Evolutionary conservation across 2,888 invertebrate species (phyloP).

Genomic region (Andrena haemorrhoa): DNA sequence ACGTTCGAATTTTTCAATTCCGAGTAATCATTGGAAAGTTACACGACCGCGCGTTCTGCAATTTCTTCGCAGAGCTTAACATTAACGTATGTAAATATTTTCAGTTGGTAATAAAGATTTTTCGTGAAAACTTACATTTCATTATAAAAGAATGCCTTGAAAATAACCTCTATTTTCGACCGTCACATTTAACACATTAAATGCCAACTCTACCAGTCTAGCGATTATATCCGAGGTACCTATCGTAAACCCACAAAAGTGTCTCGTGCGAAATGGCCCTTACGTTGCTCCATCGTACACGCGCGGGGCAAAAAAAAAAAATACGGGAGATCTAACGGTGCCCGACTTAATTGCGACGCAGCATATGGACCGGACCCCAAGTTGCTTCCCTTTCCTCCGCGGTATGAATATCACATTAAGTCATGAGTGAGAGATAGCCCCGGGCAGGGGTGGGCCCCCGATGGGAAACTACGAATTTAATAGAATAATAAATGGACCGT

Average conservation of each 20-base stretch:
- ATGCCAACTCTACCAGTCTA: too few species aligned
- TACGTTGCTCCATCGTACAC: not conserved
- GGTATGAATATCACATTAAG: conserved; percentile 75
- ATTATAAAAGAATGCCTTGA: too few species aligned
- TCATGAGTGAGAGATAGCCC: conserved; percentile 71
- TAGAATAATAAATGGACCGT: conserved; percentile 80
- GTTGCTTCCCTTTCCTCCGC: conserved; percentile 59
- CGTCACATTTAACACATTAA: too few species aligned
- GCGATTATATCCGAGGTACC: too few species aligned
- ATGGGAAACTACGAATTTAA: conserved; percentile 78
- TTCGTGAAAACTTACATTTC: too few species aligned
- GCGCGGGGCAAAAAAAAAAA: conserved; percentile 21
- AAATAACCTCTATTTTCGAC: too few species aligned
- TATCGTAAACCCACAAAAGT: not conserved
- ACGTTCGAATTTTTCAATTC: too few species aligned
- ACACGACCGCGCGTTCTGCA: too few species aligned
- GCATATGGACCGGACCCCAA: conserved; percentile 59
- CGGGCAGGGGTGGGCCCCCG: conserved; percentile 65
- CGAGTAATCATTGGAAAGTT: too few species aligned
- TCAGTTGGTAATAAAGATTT: too few species aligned
- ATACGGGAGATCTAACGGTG: conserved; percentile 51
- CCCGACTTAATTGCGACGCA: conserved; percentile 67
- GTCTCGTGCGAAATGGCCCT: conserved; percentile 10
- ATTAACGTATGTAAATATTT: too few species aligned
- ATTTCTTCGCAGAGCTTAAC: too few species aligned